Base-by-base conservation (phyloP, 2,888 invertebrate species). In the Eilema griseolum region DNA sequence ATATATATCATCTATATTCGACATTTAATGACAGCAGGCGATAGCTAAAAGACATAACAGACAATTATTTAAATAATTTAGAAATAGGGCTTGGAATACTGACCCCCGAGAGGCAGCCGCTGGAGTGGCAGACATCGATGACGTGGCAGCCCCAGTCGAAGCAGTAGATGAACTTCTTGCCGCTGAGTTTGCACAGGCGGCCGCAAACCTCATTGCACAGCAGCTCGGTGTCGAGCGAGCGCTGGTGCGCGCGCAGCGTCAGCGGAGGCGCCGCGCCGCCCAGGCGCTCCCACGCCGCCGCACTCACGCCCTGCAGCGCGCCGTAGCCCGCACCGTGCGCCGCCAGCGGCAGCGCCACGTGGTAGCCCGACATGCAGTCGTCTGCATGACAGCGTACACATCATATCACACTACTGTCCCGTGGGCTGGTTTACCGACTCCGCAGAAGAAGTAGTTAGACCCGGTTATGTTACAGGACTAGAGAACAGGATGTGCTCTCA, bases 311-410 rank as follows among this genome's bases (percentile, higher is more conserved):
- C 87, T 97, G 97, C 91, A 97, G 96, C 75, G 96, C 96, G 14
- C 95, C 95, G 86, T 96, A 96, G 65, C 96, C 96, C 62, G 97
- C 96, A 70, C 97, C 97, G 87, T 97, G 96, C 7, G 97, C 97
- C 69, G 96, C 96, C 81, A 97, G 95, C 66, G 97, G 97, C 78
- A 98, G 93, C 64, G 97, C 97, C 87, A 97, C 97, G 87, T 97
- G 97, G 90, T 97, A 97, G 12, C 97, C 97, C 0, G 95, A 95
- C 76, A 97, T 96, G 77, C 96, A 96, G 90, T 97, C 97, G 85
- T 97, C 97, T 97, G 89, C 41, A 0, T 16, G 1, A 16, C 41
- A 41, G 41, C 1, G 4, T 16, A 41, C 46, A 46, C 46, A 20
- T 20, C 41, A 16, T 4, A 20, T 46, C 46, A 16, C 8, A 33